phyloP scores from a whole-genome alignment of 2,888 invertebrate species.

The Suillia variegata region DNA sequence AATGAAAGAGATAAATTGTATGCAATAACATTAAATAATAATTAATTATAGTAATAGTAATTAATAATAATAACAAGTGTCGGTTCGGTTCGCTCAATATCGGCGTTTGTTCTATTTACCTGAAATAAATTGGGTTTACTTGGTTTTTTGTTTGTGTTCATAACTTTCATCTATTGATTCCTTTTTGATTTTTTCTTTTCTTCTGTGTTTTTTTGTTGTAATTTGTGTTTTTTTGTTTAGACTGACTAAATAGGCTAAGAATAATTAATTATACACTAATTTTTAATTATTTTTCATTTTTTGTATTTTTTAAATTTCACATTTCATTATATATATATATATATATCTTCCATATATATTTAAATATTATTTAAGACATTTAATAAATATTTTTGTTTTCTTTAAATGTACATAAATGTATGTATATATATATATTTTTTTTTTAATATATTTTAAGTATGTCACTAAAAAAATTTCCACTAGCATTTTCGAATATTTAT shows the following conservation, averaged over 20 bases:
- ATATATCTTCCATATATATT: neutral
- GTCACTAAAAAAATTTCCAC: neutral
- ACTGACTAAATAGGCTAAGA: neutral
- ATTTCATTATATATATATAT: neutral
- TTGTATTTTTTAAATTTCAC: neutral
- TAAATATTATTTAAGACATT: neutral
- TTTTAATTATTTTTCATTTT: neutral
- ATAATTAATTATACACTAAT: neutral
- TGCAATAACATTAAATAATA: too few species aligned
- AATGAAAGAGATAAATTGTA: too few species aligned
- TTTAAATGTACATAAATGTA: too few species aligned
- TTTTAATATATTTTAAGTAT: neutral
- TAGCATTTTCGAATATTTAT: neutral
- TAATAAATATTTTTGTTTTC: constrained; percentile 5
- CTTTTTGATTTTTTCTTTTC: constrained; percentile 9
- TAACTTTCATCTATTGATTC: constrained; percentile 4
- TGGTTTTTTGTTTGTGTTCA: constrained; percentile 3
- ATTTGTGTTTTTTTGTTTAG: constrained; percentile 5
- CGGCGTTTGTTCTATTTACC: too few species aligned
- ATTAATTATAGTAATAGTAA: constrained; percentile 10
- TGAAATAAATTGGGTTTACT: neutral
- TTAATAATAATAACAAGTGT: neutral
- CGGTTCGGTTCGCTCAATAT: too few species aligned
- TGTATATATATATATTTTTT: too few species aligned
- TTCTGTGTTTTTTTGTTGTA: constrained; percentile 7